Evolutionary conservation across 2,888 invertebrate genomes (phyloP), one percentile per base, ranked within the genome.

Genomic region (Tachina grossa): DNA sequence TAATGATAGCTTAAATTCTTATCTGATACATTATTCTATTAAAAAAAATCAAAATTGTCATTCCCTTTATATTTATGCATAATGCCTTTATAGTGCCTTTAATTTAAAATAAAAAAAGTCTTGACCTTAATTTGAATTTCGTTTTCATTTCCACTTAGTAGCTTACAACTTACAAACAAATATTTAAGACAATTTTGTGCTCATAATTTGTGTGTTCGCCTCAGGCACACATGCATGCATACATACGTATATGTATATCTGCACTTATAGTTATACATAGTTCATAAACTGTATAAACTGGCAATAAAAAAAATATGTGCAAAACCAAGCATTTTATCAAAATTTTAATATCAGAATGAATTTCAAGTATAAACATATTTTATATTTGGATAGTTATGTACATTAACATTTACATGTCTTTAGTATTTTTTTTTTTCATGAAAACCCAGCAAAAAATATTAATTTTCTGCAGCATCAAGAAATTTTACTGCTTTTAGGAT

Each of bases 281-380:
- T 22, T 51, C 8, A 53, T n/a, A 65, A 22, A 41, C n/a, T 49
- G 10, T 13, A n/a, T 53, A 9, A 55, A 19, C 10, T n/a, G 65
- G 43, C 53, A 11, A 65, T 53, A 63, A 75, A 45, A 55, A 13
- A 55, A 55, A 13, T 31, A 57, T 31, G 39, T 66, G 13, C 57
- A 80, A 57, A 55, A 66, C 57, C 72, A 75, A 79, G 14, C 22
- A 51, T 49, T 45, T 59, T 75, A 74, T 78, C 74, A 55, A 61
- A 61, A 69, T 43, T 74, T 74, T 75, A 22, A 14, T 47, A 72
- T 22, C 41, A 11, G 47, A 65, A 55, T 57, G 57, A 65, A 57
- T 66, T 72, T 57, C 9, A 45, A 57, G 39, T 41, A 41, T 66
- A 39, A 66, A 57, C 41, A 22, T n/a, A 19, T 0, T 22, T 9